Conservation (phyloP, 2,113 vertebrate genomes). For the Apus apus region DNA sequence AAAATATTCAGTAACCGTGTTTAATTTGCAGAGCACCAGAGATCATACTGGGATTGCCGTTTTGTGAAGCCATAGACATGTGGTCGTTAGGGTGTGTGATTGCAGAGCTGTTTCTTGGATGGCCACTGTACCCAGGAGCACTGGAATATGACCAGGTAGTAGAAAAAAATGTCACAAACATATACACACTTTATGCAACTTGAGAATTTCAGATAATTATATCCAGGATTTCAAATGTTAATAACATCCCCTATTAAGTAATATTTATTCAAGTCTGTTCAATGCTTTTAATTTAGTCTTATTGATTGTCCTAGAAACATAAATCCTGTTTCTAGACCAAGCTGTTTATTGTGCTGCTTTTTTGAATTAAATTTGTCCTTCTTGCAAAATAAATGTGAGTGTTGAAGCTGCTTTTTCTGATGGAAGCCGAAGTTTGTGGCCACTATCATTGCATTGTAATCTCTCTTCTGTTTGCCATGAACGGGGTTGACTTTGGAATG, state of each 20-base stretch:
- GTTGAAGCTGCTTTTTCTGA: background rate
- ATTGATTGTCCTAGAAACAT: background rate
- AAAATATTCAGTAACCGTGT: conserved; percentile 23
- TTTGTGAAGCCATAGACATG: conserved; percentile 99
- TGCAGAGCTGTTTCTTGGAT: conserved; percentile 97
- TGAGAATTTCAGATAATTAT: background rate
- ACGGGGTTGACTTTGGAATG: background rate
- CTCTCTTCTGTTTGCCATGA: background rate
- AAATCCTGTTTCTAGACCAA: background rate
- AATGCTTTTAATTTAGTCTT: background rate
- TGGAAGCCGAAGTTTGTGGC: background rate
- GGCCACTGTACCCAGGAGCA: conserved; percentile 98
- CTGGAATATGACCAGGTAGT: conserved; percentile 99
- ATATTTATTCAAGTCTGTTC: background rate
- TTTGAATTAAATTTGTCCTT: background rate
- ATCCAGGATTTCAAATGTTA: background rate
- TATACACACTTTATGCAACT: background rate
- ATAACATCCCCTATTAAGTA: background rate
- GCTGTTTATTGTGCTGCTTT: background rate
- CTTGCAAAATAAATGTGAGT: background rate
- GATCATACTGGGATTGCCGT: conserved; percentile 99
- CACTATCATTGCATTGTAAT: background rate
- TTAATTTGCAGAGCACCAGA: conserved; percentile 93
- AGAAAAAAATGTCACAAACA: conserved; percentile 19
- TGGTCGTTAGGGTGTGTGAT: conserved; percentile 99